Evolutionary conservation across 2,113 vertebrate genomes (phyloP), one percentile per base, ranked within the genome.

Genomic region (Plecotus auritus): DNA sequence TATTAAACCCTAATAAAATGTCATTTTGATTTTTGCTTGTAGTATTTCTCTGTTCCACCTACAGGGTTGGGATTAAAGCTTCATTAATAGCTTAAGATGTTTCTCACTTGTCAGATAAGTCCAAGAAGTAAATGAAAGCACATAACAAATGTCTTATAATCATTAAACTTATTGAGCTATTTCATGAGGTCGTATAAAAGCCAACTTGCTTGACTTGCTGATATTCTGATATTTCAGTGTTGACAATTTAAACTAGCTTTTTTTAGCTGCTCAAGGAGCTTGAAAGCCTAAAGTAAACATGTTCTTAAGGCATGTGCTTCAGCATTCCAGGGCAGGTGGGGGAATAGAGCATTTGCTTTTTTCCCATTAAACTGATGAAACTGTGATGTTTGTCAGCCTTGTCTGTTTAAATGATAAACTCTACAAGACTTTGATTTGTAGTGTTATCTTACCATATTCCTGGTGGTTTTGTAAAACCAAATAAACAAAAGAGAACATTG

Each of bases 11-110:
- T 45, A 94, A 47, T 90, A 91, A 91, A 89, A 22, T 56, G 10
- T 69, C 32, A 30, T 89, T 93, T 92, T 74, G 66, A 9, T 80
- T 85, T 91, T 84, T 84, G 80, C 67, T 74, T 49, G 32, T 95
- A 76, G 49, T 12, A 56, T 40, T 95, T 89, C 42, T 76, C n/a
- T 88, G 22, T 69, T 94, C 61, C 83, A 22, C 64, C 32, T 64
- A 28, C 56, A 26, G 9, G 22, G 61, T 9, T 82, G 35, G 40
- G 32, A 40, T 84, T 30, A 73, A 88, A 42, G 9, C 61, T 56
- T 73, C 28, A 37, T 45, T 90, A 47, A 78, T 72, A 70, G 82
- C 18, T 80, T 93, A 77, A 81, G 76, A 51, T 73, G 37, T 59
- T 93, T 72, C 28, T 97, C 16, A 37, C 6, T 88, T 78, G n/a